A percentile compares a stretch with the other conserved stretches of the same genome.
These are phyloP conservation scores for Prunella strophiata DNA, from an alignment of 2,797 vertebrate genomes.

Conservation along the genomic window DNA sequence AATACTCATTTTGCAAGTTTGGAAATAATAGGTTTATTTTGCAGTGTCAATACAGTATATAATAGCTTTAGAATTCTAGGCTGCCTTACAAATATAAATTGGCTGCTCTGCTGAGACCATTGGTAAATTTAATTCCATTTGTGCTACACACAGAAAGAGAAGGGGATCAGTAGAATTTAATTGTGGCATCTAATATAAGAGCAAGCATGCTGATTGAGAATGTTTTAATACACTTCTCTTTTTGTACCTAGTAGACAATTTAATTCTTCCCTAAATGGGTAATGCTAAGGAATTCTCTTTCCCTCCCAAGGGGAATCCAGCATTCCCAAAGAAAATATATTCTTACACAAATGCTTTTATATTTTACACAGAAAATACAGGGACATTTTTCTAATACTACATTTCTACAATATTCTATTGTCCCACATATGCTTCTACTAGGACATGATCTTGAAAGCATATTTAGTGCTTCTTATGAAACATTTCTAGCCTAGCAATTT, in stretches of 20 bases:
- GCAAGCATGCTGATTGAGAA: neutral
- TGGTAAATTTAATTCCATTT: slow-evolving; percentile 40
- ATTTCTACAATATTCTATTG: slow-evolving; percentile 4
- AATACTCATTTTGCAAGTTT: neutral
- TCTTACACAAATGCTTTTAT: neutral
- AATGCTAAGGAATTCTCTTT: neutral
- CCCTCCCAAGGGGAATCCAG: neutral
- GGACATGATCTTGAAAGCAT: slow-evolving; percentile 4
- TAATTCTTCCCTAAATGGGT: neutral
- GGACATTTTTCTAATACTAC: neutral
- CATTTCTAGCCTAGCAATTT: neutral
- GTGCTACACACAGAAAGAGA: slow-evolving; percentile 6
- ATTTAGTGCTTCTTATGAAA: slow-evolving; percentile 29
- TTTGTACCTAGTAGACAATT: neutral
- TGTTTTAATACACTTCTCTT: slow-evolving; percentile 2
- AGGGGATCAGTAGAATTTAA: slow-evolving; percentile 16
- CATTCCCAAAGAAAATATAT: neutral
- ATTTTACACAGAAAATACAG: neutral
- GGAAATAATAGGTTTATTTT: slow-evolving; percentile 9
- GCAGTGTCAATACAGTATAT: neutral
- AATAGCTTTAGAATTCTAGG: slow-evolving; percentile 17
- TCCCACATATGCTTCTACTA: neutral
- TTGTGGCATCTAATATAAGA: neutral
- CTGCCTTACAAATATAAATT: slow-evolving; percentile 8
- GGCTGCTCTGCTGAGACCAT: neutral